Conservation (phyloP, 2,888 invertebrate genomes). For the Micropterix aruncella region DNA sequence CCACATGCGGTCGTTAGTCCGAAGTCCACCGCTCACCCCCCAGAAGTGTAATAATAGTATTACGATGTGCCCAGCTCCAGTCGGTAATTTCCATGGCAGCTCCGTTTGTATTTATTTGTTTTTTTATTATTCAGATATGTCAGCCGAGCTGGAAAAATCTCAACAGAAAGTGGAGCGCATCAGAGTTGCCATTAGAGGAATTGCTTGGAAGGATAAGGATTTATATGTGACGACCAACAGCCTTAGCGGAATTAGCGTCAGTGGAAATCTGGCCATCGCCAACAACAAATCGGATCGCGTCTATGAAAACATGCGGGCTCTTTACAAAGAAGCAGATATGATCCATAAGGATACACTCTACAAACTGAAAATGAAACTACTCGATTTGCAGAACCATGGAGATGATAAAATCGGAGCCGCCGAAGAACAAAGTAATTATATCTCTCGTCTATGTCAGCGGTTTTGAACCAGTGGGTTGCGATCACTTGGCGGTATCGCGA, state of each 20-base stretch:
- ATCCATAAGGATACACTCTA: conserved; percentile 32
- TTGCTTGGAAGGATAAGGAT: conserved; percentile 31
- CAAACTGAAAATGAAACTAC: conserved; percentile 33
- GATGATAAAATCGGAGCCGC: conserved; percentile 56
- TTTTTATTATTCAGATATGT: conserved; percentile 9
- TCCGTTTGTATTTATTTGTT: too few species aligned
- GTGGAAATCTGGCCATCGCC: conserved; percentile 15
- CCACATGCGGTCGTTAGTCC: too few species aligned
- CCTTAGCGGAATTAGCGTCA: conserved; percentile 8
- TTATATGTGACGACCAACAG: conserved; percentile 18
- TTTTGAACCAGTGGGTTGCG: background rate
- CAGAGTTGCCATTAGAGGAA: conserved; percentile 25
- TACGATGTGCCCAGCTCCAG: too few species aligned
- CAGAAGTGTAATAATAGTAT: too few species aligned
- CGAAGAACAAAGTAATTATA: conserved; percentile 43
- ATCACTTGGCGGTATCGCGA: too few species aligned
- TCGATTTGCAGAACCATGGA: conserved; percentile 44
- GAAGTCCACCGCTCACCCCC: too few species aligned
- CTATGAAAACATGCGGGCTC: conserved; percentile 25
- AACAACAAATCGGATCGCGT: conserved; percentile 21
- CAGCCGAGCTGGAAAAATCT: conserved; percentile 20
- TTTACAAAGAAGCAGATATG: conserved; percentile 34
- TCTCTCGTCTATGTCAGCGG: background rate
- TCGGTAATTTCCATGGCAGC: too few species aligned
- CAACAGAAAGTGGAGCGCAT: conserved; percentile 26